Percentiles rank a stretch among this genome's conserved stretches.
Evolutionary conservation across 2,888 invertebrate genomes (phyloP).

Genomic region (Xestia rhomboidea): DNA sequence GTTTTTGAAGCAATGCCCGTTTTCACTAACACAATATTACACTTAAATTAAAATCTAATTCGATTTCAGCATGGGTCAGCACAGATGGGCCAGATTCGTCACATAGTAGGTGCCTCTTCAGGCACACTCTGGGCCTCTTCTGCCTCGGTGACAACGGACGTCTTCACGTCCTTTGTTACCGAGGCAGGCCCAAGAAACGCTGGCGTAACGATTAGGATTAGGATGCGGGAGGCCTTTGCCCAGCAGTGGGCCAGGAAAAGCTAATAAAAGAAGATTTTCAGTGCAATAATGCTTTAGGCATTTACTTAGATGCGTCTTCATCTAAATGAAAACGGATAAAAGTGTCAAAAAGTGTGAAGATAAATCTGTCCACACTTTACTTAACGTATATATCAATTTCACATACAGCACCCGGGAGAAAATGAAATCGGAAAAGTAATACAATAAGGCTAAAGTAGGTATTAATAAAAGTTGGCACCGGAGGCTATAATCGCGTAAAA

Average conservation of each 20-base stretch:
- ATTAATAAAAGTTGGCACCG: not conserved
- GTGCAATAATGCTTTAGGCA: not conserved
- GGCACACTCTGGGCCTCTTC: too few relatives aligned
- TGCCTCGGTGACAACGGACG: too few relatives aligned
- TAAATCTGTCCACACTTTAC: not conserved
- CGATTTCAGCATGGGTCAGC: too few relatives aligned
- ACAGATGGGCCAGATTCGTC: too few relatives aligned
- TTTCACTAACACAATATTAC: not conserved
- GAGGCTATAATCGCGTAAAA: not conserved
- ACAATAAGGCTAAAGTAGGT: not conserved
- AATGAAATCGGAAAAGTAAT: not conserved
- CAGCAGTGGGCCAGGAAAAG: too few relatives aligned
- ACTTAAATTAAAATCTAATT: not conserved
- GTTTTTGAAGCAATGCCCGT: not conserved
- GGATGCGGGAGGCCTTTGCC: too few relatives aligned
- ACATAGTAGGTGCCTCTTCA: too few relatives aligned
- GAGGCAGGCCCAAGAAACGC: too few relatives aligned
- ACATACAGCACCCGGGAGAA: not conserved
- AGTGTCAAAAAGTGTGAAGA: not conserved
- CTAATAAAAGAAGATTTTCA: not conserved
- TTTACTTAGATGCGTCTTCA: not conserved
- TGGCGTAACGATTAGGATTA: too few relatives aligned
- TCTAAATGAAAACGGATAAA: not conserved
- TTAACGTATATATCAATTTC: not conserved
- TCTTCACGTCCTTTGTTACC: too few relatives aligned